Base-by-base conservation (phyloP, 1,140 invertebrate species). In the Tetramorium alpestre region DNA sequence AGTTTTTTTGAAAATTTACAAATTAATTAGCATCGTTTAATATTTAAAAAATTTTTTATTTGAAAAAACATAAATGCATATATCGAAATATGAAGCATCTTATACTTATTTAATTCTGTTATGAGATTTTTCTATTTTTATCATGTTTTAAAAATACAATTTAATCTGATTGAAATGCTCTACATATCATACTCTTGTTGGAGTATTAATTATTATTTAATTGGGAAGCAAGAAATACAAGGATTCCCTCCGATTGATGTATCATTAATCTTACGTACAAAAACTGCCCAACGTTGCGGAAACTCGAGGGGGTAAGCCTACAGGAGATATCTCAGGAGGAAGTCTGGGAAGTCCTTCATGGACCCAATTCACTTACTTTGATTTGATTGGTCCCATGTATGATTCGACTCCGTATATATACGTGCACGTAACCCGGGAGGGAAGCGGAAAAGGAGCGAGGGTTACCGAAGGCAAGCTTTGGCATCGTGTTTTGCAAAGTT, bases 281-380 rank as follows among this genome's bases (percentile, higher is more conserved):
- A 73, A 84, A 84, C 69, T 73, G 41, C 16, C 69, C 41, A 82
- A 58, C 54, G 80, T 84, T 60, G 54, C 69, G 56, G 80, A 73
- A 84, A 84, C 54, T 70, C 77, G 77, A 51, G n/a, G 51, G 56
- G 54, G 58, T 60, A 33, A 87, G 90, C 89, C 86, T 85, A 86
- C 54, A 72, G 84, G 56, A 86, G 41, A 72, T 86, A 87, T 90
- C 70, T 86, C 88, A 72, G 25, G n/a, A 64, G 88, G 89, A 70
- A 72, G 18, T 81, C 56, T 47, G 22, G 77, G 86, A 54, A 72
- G 81, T 88, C 80, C 88, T 92, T 91, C 88, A 81, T 89, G 87
- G 64, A 87, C 16, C 87, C 93, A 94, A 94, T 94, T 94, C 93
- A 95, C 94, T 95, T 95, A 94, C 93, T 94, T 94, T 95, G 94